Percentiles rank a stretch among this genome's conserved stretches.
phyloP scores from a whole-genome alignment of 2,888 invertebrate species.

The Sinotaia quadrata region DNA sequence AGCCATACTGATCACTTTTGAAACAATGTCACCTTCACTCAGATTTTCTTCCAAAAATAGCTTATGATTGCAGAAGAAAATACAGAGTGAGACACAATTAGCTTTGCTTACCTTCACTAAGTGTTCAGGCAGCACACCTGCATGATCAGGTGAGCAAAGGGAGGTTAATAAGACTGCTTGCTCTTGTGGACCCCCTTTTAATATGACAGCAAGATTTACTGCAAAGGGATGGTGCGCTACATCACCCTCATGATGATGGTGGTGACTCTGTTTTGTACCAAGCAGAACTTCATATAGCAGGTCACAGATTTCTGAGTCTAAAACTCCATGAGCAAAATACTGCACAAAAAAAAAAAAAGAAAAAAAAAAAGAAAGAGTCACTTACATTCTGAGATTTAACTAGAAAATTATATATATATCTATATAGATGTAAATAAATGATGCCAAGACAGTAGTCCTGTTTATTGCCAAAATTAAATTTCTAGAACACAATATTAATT shows the following conservation, averaged over 20 bases:
- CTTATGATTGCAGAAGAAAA: no score
- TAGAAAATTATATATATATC: no score
- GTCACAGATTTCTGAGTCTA: conserved; percentile 26
- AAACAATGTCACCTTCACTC: no score
- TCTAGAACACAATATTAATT: no score
- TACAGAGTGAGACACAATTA: no score
- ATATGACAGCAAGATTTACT: conserved; percentile 31
- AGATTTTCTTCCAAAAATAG: no score
- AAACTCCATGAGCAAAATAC: conserved; percentile 28
- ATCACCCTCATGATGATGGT: conserved; percentile 24
- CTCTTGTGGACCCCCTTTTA: conserved; percentile 37
- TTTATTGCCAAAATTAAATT: no score
- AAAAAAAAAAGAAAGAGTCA: neutral
- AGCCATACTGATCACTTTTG: no score
- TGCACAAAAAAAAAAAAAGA: conserved; percentile 18
- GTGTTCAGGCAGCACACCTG: conserved; percentile 25
- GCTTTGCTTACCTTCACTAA: conserved; percentile 37
- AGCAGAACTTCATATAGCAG: conserved; percentile 35
- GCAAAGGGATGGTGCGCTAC: conserved; percentile 32
- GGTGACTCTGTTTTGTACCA: conserved; percentile 15
- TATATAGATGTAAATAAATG: no score
- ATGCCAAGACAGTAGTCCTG: no score
- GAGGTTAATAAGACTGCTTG: conserved; percentile 30
- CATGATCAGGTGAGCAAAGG: conserved; percentile 29
- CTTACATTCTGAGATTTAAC: no score